Base-by-base conservation (phyloP, 2,888 invertebrate genomes). In the Cetonia aurata region DNA sequence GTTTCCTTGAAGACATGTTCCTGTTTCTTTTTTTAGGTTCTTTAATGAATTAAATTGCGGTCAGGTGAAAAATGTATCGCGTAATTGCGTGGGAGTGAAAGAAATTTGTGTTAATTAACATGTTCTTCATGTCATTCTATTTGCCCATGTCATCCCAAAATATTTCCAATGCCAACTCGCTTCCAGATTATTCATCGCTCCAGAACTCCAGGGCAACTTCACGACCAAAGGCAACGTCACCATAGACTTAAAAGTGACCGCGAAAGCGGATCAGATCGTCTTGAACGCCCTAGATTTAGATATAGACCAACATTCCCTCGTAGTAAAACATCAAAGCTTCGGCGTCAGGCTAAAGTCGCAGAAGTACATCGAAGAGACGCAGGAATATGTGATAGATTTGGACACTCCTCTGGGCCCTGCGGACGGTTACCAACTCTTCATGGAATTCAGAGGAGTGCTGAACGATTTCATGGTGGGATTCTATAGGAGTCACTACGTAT, bases 381-480 rank as follows among this genome's bases (percentile, higher is more conserved):
- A 85, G 73, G 79, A 80, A 69, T 85, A 85, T 74, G 79, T 81
- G 56, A 81, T 88, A 13, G 72, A 77, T 15, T 72, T 86, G 46
- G 77, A 80, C n/a, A 78, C 84, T 52, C 69, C 78, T 9, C 75
- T 88, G 69, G 75, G 78, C n/a, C 76, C 78, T 31, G 81, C 79
- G 10, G 75, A 80, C 70, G 76, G 79, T 50, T 86, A 89, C 75
- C 77, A 85, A 9, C 75, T 90, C 9, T 81, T 84, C 67, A 81
- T 90, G 72, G 84, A 86, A 60, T 91, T 87, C 79, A 79, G 80
- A 1, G 88, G 89, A 41, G 81, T 84, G 71, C 80, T 91, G 33
- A 87, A 87, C 31, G 86, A 86, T 70, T 86, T 87, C 1, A 80
- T 90, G 56, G 87, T 87, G 76, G 90, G 90, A 65, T 88, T 90